Evolutionary conservation across 1,140 invertebrate species (phyloP), one percentile per base, ranked within the genome.

Genomic region (Saccostrea echinata): DNA sequence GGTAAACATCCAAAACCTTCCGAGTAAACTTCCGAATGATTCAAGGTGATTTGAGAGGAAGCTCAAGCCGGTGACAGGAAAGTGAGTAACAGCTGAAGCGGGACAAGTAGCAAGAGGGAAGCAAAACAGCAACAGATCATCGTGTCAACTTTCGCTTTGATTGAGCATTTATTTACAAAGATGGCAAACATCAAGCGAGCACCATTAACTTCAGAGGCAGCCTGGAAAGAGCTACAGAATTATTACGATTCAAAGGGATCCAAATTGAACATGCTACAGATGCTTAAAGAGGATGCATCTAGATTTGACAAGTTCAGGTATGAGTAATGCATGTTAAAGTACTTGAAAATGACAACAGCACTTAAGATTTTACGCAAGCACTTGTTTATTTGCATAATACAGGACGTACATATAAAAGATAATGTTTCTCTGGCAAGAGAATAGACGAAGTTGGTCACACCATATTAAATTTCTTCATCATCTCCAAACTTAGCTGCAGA

Each of bases 271-370:
- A 93, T 94, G 92, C 86, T 87, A 4, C 68, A 93, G 3, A 91
- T 94, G 91, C 93, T 94, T 80, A 90, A 91, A 51, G 76, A 87
- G 12, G 92, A 94, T 55, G 86, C 87, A 9, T 24, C 84, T 11
- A 84, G 93, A 84, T 94, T 94, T 85, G 61, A 91, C 1, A 94
- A 92, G 84, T 94, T 90, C 90, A 93, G 91, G 92, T 93, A 88
- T 84, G n/a, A 51, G 30, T 68, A 52, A 33, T 84, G 55, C 27
- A 51, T 83, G 24, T 51, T 18, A 61, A n/a, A 61, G 55, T 61
- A 61, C 55, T 61, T 61, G 16, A 61, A 61, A 61, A 61, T 61
- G 13, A 61, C n/a, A 61, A 21, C 18, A 61, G 55, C 21, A 8
- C 18, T 61, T 21, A 6, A 43, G 1, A 43, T 43, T 4, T 2